Conservation (phyloP, 2,797 vertebrate species). For the Gallirallus australis region DNA sequence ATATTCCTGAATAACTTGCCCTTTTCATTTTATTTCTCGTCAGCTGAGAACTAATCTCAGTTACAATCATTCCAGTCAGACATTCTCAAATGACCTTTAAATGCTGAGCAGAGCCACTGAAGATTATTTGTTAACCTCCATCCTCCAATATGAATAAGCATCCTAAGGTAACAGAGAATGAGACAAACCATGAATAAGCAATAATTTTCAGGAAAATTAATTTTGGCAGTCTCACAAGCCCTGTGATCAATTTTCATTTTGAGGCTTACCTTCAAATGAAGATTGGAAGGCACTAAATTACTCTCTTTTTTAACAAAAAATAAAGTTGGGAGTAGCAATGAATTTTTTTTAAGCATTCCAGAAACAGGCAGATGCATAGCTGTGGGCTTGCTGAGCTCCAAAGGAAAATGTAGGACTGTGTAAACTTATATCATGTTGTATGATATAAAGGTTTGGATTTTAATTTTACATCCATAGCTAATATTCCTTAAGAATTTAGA, state of each 20-base stretch:
- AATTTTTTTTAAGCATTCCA: neutral
- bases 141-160: neutral
- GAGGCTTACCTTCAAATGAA: slow-evolving; percentile 15
- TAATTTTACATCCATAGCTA: neutral
- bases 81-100: slow-evolving; percentile 45
- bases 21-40: slow-evolving; percentile 40
- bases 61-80: slow-evolving; percentile 23
- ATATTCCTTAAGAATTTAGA: neutral
- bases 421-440: neutral
- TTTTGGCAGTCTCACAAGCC: neutral
- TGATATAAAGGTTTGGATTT: neutral
- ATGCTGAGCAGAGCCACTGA: neutral
- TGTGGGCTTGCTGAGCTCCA: neutral
- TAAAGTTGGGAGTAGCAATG: neutral
- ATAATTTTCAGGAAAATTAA: neutral
- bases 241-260: neutral
- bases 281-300: neutral
- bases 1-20: slow-evolving; percentile 16
- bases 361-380: neutral
- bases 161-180: neutral
- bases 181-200: neutral
- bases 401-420: neutral
- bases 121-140: neutral
- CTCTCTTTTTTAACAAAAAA: neutral
- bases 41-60: slow-evolving; percentile 24